Base-by-base conservation (phyloP, 1,140 invertebrate species). In the Bacillus rossius region DNA sequence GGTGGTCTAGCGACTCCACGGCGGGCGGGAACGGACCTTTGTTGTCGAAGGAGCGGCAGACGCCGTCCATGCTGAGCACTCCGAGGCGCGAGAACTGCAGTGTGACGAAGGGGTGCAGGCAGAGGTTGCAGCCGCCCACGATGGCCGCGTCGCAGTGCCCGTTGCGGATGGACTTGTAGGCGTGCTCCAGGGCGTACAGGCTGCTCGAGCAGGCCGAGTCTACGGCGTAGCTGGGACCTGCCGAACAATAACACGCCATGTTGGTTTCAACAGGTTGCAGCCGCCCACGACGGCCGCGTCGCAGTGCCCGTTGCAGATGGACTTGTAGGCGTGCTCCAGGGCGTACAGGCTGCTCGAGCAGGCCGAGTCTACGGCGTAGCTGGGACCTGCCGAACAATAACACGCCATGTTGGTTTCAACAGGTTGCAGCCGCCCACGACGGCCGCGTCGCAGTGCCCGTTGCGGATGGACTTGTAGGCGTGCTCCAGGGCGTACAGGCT, bases 161-260 rank as follows among this genome's bases (percentile, higher is more conserved):
- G 43, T 81, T 79, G 26, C 81, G 76, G 1, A 98, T 86, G 1
- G 86, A 82, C 55, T 79, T 79, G 61, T 91, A 87, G 3, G 92
- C 94, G 63, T 91, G 83, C 65, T 94, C 86, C 13, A 98, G 65
- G 0, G 92, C 94, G 58, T 87, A 83, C 53, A 94, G 77, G 58
- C 91, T 92, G 25, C 93, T 95, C 43, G 90, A 93, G 75, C 94
- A 97, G 8, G 93, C 92, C 13, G 91, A 89, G 68, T 98, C 94
- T 1, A 94, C 78, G 5, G 87, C 75, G 71, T 87, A 89, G 49
- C 91, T 94, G 0, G 92, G 92, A 52, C 84, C 84, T 80, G 25
- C 56, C n/a, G n/a, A n/a, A n/a, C n/a, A n/a, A n/a, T n/a, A n/a
- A n/a, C n/a, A n/a, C n/a, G n/a, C n/a, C n/a, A n/a, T n/a, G n/a